Evolutionary conservation across 2,113 vertebrate genomes (phyloP), one percentile per base, ranked within the genome.

Genomic region (Lathamus discolor): DNA sequence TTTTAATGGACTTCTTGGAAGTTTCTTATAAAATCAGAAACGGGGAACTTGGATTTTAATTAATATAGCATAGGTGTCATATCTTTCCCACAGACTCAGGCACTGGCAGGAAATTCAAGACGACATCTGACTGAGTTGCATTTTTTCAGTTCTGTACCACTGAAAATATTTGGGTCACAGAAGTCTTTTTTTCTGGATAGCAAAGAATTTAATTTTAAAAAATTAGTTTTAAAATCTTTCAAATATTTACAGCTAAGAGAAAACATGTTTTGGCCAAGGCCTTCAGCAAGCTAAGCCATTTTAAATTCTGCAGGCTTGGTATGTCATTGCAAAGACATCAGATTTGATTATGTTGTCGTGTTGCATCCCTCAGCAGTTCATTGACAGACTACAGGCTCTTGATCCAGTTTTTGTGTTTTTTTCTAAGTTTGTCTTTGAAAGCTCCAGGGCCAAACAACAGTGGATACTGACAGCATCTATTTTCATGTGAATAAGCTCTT

Each of bases 381-480:
- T 33, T 94, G 97, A 98, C 88, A 96, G 70, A 89, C 81, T 97
- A 76, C 98, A 98, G 97, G 69, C 91, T 90, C 93, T 92, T 88
- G 70, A 96, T 96, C 51, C 82, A 91, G 73, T 63, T 95, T 96
- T 88, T 86, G 49, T 94, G 84, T 57, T 67, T 91, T 80, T 92
- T 95, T 91, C 73, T 64, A 64, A 57, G 66, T 86, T 96, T 73
- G 54, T 69, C 73, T 91, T 83, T 83, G 87, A 97, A 96, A 85
- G 69, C 39, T 86, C 59, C 51, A 83, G 92, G 75, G 90, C 81
- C 51, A 93, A 97, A 88, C 43, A 92, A 78, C 80, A 90, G 41
- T 43, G 67, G 43, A 35, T 95, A 87, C 5, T 67, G 91, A 81
- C 57, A 94, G 68, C 10, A 49, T 85, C 84, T 89, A 46, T 90